phyloP scores from a whole-genome alignment of 2,113 vertebrate genomes.

The Hippocampus zosterae region DNA sequence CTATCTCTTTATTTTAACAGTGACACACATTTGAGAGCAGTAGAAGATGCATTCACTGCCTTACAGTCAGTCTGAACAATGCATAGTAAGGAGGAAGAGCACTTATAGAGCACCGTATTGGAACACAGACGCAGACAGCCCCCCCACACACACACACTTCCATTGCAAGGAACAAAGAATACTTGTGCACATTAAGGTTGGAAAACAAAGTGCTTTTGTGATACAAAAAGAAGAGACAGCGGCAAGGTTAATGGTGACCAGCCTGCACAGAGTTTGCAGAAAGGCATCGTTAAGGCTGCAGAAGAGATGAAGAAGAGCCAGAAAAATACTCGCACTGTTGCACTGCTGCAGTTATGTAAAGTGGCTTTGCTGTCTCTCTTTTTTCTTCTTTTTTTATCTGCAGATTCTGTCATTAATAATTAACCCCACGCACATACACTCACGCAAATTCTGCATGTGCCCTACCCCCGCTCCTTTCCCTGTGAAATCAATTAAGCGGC shows the following conservation, averaged over 20 bases:
- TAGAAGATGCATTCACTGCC: slow-evolving; percentile 44
- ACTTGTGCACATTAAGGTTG: slow-evolving; percentile 33
- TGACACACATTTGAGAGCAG: slow-evolving; percentile 49
- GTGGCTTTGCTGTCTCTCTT: slow-evolving; percentile 63
- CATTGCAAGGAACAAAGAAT: slow-evolving; percentile 29
- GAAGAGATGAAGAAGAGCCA: slow-evolving; percentile 17
- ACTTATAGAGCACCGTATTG: slow-evolving; percentile 35
- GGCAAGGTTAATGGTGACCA: slow-evolving; percentile 20
- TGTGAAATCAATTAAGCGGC: slow-evolving; percentile 79
- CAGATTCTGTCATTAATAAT: slow-evolving; percentile 76
- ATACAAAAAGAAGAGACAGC: slow-evolving; percentile 17
- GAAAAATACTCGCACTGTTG: slow-evolving; percentile 54
- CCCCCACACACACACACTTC: slow-evolving; percentile 9
- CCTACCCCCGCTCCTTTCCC: slow-evolving; percentile 68
- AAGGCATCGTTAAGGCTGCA: slow-evolving; percentile 23
- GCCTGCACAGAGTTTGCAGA: slow-evolving; percentile 9
- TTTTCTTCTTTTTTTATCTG: slow-evolving; percentile 71
- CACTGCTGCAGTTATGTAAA: slow-evolving; percentile 71
- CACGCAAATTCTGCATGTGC: slow-evolving; percentile 58
- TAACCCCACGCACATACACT: slow-evolving; percentile 40
- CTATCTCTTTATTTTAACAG: not conserved
- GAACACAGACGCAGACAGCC: slow-evolving; percentile 30
- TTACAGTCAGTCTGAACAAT: slow-evolving; percentile 58
- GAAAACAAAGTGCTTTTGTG: slow-evolving; percentile 39
- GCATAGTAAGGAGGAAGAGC: slow-evolving; percentile 49